Evolutionary conservation across 1,140 invertebrate species (phyloP).

Genomic region (Cydia strobilella): DNA sequence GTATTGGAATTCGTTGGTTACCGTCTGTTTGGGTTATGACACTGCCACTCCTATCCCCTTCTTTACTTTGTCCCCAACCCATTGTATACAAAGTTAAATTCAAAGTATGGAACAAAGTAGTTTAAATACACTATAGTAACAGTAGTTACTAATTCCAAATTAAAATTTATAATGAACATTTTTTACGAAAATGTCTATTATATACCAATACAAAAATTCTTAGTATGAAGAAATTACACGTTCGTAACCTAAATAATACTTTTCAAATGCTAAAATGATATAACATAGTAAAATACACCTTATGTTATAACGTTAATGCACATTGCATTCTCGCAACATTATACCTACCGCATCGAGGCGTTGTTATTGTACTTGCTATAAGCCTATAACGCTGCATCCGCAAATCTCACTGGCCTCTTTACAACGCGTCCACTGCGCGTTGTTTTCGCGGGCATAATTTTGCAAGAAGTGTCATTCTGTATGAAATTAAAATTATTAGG

Average conservation of each 20-base stretch:
- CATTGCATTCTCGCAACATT: neutral
- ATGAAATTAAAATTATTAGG: too few species aligned
- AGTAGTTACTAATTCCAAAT: too few species aligned
- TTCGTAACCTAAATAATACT: neutral
- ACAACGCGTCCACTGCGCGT: neutral
- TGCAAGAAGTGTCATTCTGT: too few species aligned
- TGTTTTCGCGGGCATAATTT: slow-evolving; percentile 27
- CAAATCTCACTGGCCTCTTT: slow-evolving; percentile 8
- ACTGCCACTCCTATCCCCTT: too few species aligned
- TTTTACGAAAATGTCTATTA: neutral
- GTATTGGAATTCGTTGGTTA: too few species aligned
- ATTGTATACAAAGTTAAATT: too few species aligned
- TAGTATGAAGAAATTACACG: neutral
- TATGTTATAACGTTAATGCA: neutral
- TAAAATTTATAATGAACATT: neutral
- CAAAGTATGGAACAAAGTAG: neutral
- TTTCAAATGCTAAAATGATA: neutral
- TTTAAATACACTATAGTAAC: neutral
- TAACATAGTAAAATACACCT: neutral
- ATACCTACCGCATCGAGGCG: neutral
- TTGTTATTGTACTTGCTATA: neutral
- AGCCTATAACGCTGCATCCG: neutral
- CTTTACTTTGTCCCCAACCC: too few species aligned
- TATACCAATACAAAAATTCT: neutral
- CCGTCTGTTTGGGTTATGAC: too few species aligned